Conservation (phyloP, 2,113 vertebrate genomes). For the Saguinus imperator region DNA sequence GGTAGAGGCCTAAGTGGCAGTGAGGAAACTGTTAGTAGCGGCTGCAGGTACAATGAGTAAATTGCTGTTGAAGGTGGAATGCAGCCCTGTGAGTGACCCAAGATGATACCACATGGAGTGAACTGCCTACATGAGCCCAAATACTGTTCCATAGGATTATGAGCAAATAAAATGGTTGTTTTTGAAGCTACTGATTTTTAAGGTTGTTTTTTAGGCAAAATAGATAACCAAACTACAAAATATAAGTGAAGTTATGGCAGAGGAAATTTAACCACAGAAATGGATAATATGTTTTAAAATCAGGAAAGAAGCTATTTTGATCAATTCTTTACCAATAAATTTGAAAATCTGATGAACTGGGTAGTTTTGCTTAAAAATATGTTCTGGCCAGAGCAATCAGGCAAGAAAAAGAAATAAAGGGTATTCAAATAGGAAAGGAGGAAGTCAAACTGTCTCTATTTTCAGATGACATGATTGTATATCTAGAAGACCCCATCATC, state of each 20-base stretch:
- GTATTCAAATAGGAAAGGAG: too few species aligned
- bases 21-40: neutral
- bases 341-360: neutral
- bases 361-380: neutral
- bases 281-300: neutral
- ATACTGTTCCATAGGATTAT: neutral
- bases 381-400: too few species aligned
- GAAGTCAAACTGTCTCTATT: too few species aligned
- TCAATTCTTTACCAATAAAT: neutral
- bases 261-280: neutral
- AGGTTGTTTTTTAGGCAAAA: neutral
- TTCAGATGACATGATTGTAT: too few species aligned
- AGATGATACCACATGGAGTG: neutral
- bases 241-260: neutral
- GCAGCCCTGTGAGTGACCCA: neutral
- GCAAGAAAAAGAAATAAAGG: too few species aligned
- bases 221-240: neutral
- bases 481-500: too few species aligned
- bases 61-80: neutral
- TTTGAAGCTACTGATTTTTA: neutral
- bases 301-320: neutral
- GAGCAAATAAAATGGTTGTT: neutral
- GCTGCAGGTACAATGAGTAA: neutral
- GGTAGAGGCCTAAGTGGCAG: neutral
- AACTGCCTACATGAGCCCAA: neutral